These are phyloP conservation scores for Apeltes quadracus DNA, from an alignment of 2,113 vertebrate species.

Conservation along the genomic window DNA sequence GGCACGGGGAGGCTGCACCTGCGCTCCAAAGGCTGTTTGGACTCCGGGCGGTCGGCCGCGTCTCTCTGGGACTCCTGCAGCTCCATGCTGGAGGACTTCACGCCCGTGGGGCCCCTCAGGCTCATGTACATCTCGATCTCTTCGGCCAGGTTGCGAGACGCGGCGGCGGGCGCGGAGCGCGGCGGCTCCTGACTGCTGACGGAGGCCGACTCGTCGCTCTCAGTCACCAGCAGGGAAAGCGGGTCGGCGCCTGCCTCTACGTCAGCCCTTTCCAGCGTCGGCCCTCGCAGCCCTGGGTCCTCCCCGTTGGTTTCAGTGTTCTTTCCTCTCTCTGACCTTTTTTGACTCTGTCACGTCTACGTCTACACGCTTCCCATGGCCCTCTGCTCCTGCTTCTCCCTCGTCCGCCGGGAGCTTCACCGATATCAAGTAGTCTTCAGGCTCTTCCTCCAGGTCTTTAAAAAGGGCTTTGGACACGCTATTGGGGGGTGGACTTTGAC, in stretches of 20 bases:
- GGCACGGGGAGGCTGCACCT: conserved; percentile 90
- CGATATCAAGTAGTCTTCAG: conserved; percentile 51
- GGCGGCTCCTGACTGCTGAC: conserved; percentile 82
- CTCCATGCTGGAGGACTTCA: conserved; percentile 93
- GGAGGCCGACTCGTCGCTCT: conserved; percentile 75
- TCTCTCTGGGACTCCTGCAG: conserved; percentile 76
- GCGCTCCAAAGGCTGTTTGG: conserved; percentile 80
- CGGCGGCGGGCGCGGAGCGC: conserved; percentile 80
- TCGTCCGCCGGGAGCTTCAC: conserved; percentile 72
- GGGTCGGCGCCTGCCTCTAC: conserved; percentile 93
- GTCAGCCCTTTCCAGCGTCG: conserved; percentile 85
- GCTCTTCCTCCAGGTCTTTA: conserved; percentile 72
- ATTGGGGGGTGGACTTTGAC: conserved; percentile 68
- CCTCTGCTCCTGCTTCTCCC: not conserved
- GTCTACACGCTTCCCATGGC: conserved; percentile 2
- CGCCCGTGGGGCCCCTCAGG: conserved; percentile 86
- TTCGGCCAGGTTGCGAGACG: conserved; percentile 92
- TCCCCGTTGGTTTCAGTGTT: conserved; percentile 50
- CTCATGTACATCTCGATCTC: conserved; percentile 99
- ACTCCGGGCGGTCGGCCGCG: conserved; percentile 33
- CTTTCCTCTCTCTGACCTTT: conserved; percentile 19
- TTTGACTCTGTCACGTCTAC: conserved; percentile 8
- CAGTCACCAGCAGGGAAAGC: conserved; percentile 89
- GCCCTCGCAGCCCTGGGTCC: conserved; percentile 47
- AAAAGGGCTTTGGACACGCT: conserved; percentile 68